These are phyloP conservation scores for Ptilodon capucinus DNA, from an alignment of 2,888 invertebrate genomes.

Conservation along the genomic window DNA sequence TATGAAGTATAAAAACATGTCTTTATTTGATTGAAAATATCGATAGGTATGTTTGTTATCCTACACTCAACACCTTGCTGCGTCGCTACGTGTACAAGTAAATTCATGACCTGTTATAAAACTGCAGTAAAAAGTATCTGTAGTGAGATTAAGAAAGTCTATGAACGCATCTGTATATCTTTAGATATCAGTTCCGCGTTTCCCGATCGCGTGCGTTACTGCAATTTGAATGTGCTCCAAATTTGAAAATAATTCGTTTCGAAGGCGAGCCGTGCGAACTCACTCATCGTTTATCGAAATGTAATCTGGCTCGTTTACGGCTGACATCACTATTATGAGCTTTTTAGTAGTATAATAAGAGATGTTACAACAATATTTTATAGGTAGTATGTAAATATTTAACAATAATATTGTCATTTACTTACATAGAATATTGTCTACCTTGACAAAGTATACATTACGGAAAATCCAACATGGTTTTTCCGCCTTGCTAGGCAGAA, in stretches of 20 bases:
- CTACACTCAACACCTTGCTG: too few species aligned
- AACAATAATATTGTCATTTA: too few species aligned
- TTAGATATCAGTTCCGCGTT: conserved; percentile 65
- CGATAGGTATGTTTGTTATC: too few species aligned
- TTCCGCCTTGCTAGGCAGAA: not conserved
- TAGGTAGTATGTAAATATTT: too few species aligned
- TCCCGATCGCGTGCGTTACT: conserved; percentile 76
- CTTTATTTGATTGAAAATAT: too few species aligned
- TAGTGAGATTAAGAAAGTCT: too few species aligned
- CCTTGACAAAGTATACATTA: not conserved
- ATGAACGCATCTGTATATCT: conserved; percentile 44
- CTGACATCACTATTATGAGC: not conserved
- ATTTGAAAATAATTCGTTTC: conserved; percentile 79
- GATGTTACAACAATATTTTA: not conserved
- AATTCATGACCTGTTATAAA: too few species aligned
- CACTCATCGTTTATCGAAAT: conserved; percentile 43
- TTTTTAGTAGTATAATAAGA: not conserved
- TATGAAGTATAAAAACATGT: too few species aligned
- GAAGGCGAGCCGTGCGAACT: conserved; percentile 50
- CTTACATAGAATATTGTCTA: too few species aligned
- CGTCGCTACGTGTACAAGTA: too few species aligned
- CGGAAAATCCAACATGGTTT: not conserved
- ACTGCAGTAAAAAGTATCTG: too few species aligned
- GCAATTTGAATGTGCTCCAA: conserved; percentile 79
- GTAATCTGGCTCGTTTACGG: conserved; percentile 14